These are phyloP conservation scores for Dasypus novemcinctus DNA, from an alignment of 2,113 vertebrate genomes.

Conservation along the genomic window DNA sequence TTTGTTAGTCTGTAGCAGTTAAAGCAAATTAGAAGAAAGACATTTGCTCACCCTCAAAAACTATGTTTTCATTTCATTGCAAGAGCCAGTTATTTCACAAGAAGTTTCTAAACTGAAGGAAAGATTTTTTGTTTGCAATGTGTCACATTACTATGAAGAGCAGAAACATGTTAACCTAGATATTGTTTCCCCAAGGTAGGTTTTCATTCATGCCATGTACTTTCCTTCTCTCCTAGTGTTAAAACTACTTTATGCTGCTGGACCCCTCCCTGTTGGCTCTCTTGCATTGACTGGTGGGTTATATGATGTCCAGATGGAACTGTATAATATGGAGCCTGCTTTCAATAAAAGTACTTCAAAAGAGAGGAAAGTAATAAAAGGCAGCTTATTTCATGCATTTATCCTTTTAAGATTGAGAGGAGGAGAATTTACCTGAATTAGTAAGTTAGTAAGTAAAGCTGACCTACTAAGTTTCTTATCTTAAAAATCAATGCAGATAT, in stretches of 20 bases:
- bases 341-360: slow-evolving; percentile 33
- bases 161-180: background rate
- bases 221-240: background rate
- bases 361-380: slow-evolving; percentile 21
- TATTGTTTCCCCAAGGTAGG: background rate
- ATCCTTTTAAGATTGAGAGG: slow-evolving; percentile 10
- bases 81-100: background rate
- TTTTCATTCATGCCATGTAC: background rate
- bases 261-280: background rate
- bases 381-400: background rate
- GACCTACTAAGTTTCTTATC: background rate
- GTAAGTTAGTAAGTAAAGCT: slow-evolving; percentile 12
- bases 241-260: background rate
- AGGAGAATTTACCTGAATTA: background rate
- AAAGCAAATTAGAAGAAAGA: background rate
- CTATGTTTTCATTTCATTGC: background rate
- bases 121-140: background rate
- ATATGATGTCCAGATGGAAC: background rate
- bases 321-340: background rate
- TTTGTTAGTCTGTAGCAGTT: background rate
- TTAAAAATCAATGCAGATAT: slow-evolving; percentile 5
- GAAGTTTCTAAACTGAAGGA: background rate
- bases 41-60: background rate
- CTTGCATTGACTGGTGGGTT: background rate
- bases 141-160: background rate